These are phyloP conservation scores for Habroteleia sp. DNA, from an alignment of 2,888 invertebrate genomes.

Conservation along the genomic window DNA sequence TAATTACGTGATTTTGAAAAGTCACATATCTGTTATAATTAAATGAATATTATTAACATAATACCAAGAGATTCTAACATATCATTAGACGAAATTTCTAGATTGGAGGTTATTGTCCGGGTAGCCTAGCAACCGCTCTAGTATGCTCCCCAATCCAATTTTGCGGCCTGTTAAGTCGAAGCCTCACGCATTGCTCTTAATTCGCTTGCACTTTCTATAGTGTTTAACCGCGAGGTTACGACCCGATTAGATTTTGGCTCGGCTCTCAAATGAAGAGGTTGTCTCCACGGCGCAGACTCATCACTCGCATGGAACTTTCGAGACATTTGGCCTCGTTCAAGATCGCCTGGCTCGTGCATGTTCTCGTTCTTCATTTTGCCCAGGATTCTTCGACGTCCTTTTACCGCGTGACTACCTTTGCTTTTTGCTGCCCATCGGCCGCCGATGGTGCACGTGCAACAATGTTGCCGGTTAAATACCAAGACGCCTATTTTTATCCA, in stretches of 20 bases:
- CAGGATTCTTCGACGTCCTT: conserved; percentile 18
- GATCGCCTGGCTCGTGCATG: conserved; percentile 6
- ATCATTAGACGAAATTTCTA: too few relatives aligned
- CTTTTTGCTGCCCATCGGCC: conserved; percentile 17
- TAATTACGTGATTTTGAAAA: too few relatives aligned
- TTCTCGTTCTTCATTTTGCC: conserved; percentile 16
- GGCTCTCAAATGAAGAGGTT: neutral
- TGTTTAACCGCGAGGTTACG: conserved; percentile 14
- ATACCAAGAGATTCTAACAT: too few relatives aligned
- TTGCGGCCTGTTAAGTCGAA: too few relatives aligned
- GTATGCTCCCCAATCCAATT: too few relatives aligned
- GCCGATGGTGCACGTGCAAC: conserved; percentile 12
- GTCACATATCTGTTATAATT: too few relatives aligned
- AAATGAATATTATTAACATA: too few relatives aligned
- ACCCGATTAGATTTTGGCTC: conserved; percentile 21
- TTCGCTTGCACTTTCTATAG: too few relatives aligned
- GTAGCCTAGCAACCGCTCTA: too few relatives aligned
- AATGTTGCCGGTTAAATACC: conserved; percentile 8
- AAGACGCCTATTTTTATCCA: conserved; percentile 2
- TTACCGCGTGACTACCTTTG: neutral
- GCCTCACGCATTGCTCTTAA: too few relatives aligned
- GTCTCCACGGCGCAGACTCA: conserved; percentile 13
- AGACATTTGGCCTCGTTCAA: conserved; percentile 24
- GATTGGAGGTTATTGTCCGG: too few relatives aligned
- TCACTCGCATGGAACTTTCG: conserved; percentile 28